Base-by-base conservation (phyloP, 2,797 vertebrate genomes). In the Cygnus olor region DNA sequence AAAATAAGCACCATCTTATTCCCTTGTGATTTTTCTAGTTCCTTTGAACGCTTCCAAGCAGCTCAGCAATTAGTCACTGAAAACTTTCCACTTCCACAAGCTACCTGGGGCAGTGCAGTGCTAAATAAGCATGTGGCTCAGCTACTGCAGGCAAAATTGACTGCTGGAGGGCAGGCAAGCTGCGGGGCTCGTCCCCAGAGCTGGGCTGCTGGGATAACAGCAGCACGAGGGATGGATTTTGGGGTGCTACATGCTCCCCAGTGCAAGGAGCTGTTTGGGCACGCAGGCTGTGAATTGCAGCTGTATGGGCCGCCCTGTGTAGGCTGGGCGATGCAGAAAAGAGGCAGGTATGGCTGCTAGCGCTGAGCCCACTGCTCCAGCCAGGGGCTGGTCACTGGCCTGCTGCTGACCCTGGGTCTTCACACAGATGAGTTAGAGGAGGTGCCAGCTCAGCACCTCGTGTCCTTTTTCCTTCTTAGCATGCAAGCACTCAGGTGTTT, bases 391-490 rank as follows among this genome's bases (percentile, higher is more conserved):
- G 21, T 85, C 54, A 24, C 71, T 7, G 11, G 40, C 54, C 36
- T 2, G 2, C 54, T 34, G 47, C 44, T 94, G 80, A 88, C 74
- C 60, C 70, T 28, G 28, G 40, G 57, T 80, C 88, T 88, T 88
- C 70, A 47, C 14, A 19, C 0, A 0, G 78, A 78, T 89, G 78
- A 92, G 61, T 18, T 40, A 42, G 83, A 71, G 94, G 71, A 9
- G 24, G 86, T 96, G 93, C 94, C 91, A 94, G 53, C 91, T 97
- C 93, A 97, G 95, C 95, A 93, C 81, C 79, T 95, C 51, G 80
- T 87, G 74, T 93, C 84, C 83, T 94, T 94, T 94, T 83, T 87
- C 74, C 91, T 74, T 89, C 95, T 94, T 78, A 96, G 80, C 49
- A 28, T 30, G 45, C 79, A 88, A 80, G 72, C 80, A 78, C 78